Conservation (phyloP, 37 sponge, comb jelly and placozoan genomes). For the Crambe crambe region DNA sequence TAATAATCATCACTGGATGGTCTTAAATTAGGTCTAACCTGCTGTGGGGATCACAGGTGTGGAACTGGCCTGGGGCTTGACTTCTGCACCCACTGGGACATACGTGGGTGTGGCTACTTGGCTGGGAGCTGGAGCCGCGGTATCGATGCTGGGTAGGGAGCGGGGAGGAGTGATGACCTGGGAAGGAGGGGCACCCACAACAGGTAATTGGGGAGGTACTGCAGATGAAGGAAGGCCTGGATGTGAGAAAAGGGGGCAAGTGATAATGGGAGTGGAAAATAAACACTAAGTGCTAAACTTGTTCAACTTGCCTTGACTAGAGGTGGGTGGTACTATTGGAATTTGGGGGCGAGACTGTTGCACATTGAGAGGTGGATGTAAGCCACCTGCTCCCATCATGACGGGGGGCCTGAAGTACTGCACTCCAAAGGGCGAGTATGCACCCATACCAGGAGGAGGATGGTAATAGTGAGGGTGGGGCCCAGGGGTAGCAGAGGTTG, state of each 20-base stretch:
- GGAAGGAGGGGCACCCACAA: slow-evolving; percentile 4
- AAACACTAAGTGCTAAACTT: background rate
- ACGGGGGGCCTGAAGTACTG: slow-evolving; percentile 56
- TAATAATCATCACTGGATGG: background rate
- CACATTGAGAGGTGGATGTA: background rate
- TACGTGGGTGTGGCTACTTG: slow-evolving; percentile 1
- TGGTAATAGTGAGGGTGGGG: background rate
- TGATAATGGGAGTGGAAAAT: no score
- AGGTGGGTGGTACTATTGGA: no score
- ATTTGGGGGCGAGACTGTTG: background rate
- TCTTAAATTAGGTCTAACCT: background rate
- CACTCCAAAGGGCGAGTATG: slow-evolving; percentile 57
- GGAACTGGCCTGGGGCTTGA: slow-evolving; percentile 36
- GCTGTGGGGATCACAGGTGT: slow-evolving; percentile 5
- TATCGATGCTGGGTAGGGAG: background rate
- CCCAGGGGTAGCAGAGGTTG: slow-evolving; percentile 27
- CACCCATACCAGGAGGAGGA: slow-evolving; percentile 33
- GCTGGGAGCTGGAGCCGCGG: background rate
- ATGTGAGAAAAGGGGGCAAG: no score
- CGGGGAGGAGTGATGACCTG: slow-evolving; percentile 15
- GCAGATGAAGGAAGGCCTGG: background rate
- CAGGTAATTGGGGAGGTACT: background rate
- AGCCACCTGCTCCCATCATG: slow-evolving; percentile 28
- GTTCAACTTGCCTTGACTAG: background rate
- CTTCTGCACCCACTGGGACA: background rate